A percentile compares a stretch with the other conserved stretches of the same genome.
These are phyloP conservation scores for Andrena hattorfiana DNA, from an alignment of 2,888 invertebrate species.

Conservation along the genomic window DNA sequence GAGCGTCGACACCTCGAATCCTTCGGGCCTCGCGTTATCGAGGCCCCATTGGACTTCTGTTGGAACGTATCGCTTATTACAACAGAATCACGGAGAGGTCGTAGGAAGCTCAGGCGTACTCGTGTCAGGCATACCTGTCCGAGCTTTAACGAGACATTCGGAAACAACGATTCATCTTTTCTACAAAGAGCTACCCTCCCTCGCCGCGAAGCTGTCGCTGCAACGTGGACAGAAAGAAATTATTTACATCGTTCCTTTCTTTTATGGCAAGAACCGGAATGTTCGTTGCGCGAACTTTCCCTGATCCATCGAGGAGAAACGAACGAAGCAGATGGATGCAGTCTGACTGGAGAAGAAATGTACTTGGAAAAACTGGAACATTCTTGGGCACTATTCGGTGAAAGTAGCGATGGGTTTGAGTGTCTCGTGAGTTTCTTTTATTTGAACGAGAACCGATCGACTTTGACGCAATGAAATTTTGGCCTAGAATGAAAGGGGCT, in stretches of 20 bases:
- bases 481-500: too few species aligned
- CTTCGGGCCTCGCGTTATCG: too few species aligned
- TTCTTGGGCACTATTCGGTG: too few species aligned
- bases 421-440: too few species aligned
- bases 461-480: too few species aligned
- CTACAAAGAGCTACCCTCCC: slow-evolving; percentile 22
- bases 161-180: not conserved
- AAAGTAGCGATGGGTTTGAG: too few species aligned
- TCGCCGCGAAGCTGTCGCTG: slow-evolving; percentile 37
- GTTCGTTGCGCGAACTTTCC: slow-evolving; percentile 62
- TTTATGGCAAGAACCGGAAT: slow-evolving; percentile 71
- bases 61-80: not conserved
- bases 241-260: slow-evolving; percentile 73
- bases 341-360: not conserved
- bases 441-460: too few species aligned
- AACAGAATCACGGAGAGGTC: not conserved
- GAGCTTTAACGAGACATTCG: not conserved
- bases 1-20: too few species aligned
- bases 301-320: slow-evolving; percentile 41
- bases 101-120: not conserved
- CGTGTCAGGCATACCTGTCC: not conserved
- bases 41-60: too few species aligned
- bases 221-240: slow-evolving; percentile 57
- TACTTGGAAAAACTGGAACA: not conserved
- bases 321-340: not conserved